Percentiles rank a stretch among this genome's conserved stretches.
Conservation (phyloP, 2,113 vertebrate species). For the Toxostoma redivivum region DNA sequence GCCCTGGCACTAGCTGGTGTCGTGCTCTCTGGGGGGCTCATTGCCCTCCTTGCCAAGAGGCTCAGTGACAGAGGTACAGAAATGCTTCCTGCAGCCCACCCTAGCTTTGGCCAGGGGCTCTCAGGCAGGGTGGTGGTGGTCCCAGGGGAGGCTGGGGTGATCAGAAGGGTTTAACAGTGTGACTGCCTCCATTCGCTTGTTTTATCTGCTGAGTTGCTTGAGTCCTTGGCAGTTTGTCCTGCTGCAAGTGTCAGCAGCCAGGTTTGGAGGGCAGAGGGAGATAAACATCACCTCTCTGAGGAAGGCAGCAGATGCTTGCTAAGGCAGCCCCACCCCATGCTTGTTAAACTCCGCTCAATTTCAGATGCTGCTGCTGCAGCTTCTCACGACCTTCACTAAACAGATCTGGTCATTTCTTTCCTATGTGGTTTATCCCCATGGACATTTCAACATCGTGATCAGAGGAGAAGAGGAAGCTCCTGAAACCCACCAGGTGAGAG, state of each 20-base stretch:
- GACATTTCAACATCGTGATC: background rate
- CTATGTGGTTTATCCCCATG: background rate
- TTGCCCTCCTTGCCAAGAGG: constrained; percentile 24
- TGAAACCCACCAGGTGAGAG: constrained; percentile 48
- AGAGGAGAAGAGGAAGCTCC: constrained; percentile 56
- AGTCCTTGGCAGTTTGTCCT: background rate
- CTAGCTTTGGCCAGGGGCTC: background rate
- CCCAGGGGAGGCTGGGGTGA: background rate
- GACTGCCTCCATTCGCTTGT: background rate
- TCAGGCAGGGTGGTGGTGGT: background rate
- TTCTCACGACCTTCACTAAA: background rate
- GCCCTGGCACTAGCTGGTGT: background rate
- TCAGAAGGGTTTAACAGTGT: background rate
- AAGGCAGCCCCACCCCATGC: fast-evolving
- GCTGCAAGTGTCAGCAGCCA: background rate
- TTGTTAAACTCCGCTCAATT: background rate
- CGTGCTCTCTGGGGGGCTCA: background rate
- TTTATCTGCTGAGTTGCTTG: background rate
- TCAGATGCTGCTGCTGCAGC: background rate
- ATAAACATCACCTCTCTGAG: background rate
- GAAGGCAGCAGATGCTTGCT: background rate
- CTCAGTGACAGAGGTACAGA: constrained; percentile 48
- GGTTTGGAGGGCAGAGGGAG: background rate
- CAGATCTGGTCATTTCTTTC: background rate
- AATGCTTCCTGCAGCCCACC: background rate